Percentiles rank a stretch among this genome's conserved stretches.
These are phyloP conservation scores for Rhadinocentrus ornatus DNA, from an alignment of 2,797 vertebrate genomes.

Conservation along the genomic window DNA sequence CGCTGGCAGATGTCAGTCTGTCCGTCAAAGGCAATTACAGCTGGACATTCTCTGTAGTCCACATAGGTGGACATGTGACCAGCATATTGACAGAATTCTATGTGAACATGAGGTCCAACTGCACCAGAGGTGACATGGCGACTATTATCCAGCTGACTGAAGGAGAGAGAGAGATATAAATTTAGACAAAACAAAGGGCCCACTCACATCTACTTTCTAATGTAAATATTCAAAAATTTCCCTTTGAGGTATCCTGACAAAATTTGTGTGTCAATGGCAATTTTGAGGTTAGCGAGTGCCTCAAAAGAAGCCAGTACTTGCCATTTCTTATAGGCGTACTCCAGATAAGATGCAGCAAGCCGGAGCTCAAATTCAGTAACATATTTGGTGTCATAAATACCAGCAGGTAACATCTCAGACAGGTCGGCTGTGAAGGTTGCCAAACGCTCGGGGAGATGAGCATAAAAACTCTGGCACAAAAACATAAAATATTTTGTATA, in stretches of 20 bases:
- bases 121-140: slow-evolving; percentile 76
- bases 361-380: slow-evolving; percentile 92
- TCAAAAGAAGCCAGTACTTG: slow-evolving; percentile 48
- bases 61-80: slow-evolving; percentile 86
- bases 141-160: slow-evolving; percentile 90
- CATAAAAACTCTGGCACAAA: slow-evolving; percentile 89
- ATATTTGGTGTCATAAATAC: slow-evolving; percentile 96
- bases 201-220: neutral
- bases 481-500: neutral
- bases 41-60: slow-evolving; percentile 89
- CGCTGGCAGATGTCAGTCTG: slow-evolving; percentile 84
- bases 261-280: neutral
- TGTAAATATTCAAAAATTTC: neutral
- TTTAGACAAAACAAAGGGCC: neutral
- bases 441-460: slow-evolving; percentile 91
- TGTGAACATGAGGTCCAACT: slow-evolving; percentile 69
- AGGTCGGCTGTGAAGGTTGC: slow-evolving; percentile 93
- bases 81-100: slow-evolving; percentile 93
- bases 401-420: slow-evolving; percentile 95
- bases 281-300: neutral
- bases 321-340: slow-evolving; percentile 98
- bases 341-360: slow-evolving; percentile 92
- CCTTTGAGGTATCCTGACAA: neutral
- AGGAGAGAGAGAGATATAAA: neutral
- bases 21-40: slow-evolving; percentile 61